Evolutionary conservation across 2,888 invertebrate genomes (phyloP).

Genomic region (Spisula solida): DNA sequence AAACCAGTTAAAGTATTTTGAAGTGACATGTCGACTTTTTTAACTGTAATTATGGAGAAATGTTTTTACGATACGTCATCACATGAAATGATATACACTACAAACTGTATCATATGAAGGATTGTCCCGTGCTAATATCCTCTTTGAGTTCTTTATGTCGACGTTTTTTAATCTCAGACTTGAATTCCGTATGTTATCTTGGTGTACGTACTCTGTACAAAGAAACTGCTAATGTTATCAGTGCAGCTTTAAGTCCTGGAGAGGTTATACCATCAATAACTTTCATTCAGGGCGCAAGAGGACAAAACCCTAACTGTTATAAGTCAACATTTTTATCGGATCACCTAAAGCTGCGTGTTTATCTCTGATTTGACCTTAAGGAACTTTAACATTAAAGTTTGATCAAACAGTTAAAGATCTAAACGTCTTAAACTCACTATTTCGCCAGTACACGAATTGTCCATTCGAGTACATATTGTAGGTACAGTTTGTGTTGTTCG

Average conservation of each 20-base stretch:
- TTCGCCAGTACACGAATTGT: no score
- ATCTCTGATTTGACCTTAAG: background rate
- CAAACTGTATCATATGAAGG: background rate
- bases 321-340: no score
- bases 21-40: background rate
- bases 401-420: no score
- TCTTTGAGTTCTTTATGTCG: background rate
- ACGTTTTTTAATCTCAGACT: background rate
- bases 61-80: background rate
- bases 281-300: no score
- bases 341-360: no score
- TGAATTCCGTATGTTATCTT: constrained; percentile 1
- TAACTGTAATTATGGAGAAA: background rate
- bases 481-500: no score
- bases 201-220: background rate
- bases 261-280: no score
- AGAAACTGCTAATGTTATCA: background rate
- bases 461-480: no score
- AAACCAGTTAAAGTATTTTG: background rate
- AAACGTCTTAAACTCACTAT: no score
- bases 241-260: background rate
- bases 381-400: background rate
- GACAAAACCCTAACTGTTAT: no score
- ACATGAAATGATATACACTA: background rate
- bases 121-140: background rate